phyloP scores from a whole-genome alignment of 2,888 invertebrate species.

The Parochlus steinenii region DNA sequence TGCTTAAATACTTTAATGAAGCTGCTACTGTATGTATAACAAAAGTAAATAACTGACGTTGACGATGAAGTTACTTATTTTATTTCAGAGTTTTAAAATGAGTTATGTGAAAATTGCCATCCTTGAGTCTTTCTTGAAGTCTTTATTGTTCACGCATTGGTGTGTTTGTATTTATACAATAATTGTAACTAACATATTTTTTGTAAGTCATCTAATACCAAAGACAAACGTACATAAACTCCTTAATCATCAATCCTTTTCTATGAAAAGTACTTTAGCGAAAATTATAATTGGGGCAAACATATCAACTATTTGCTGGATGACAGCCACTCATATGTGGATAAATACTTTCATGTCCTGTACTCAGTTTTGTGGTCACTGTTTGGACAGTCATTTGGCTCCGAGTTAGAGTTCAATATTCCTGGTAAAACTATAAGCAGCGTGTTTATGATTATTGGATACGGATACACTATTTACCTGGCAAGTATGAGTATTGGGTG shows the following conservation, averaged over 20 bases:
- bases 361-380: constrained; percentile 3
- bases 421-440: constrained; percentile 19
- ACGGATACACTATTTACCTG: constrained; percentile 19
- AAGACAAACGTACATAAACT: too few species aligned
- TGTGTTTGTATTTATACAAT: constrained; percentile 1
- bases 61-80: background rate
- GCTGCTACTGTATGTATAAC: constrained; percentile 10
- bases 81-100: constrained; percentile 6
- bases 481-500: background rate
- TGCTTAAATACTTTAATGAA: constrained; percentile 14
- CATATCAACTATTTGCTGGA: too few species aligned
- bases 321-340: background rate
- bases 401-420: constrained; percentile 14
- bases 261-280: background rate
- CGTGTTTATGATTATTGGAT: constrained; percentile 19
- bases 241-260: too few species aligned
- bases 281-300: constrained; percentile 2
- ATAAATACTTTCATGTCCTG: constrained; percentile 6
- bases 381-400: constrained; percentile 1
- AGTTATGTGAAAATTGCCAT: constrained; percentile 6
- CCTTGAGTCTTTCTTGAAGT: background rate
- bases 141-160: constrained; percentile 1
- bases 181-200: constrained; percentile 1
- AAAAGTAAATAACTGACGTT: background rate
- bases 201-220: constrained; percentile 4